phyloP scores from a whole-genome alignment of 2,888 invertebrate species.

The Pilophorus perplexus region DNA sequence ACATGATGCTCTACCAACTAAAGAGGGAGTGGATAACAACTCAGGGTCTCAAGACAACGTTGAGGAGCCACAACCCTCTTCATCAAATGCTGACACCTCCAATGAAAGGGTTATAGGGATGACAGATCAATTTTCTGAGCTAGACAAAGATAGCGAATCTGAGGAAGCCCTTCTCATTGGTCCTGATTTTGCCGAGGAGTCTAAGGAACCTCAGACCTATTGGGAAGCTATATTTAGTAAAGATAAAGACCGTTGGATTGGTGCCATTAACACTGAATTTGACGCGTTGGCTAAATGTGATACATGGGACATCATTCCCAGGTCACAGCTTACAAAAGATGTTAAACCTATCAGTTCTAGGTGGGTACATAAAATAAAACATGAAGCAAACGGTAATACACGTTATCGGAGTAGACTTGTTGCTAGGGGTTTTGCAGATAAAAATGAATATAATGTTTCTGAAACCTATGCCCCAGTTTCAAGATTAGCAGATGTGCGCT shows the following conservation, averaged over 20 bases:
- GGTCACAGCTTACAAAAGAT: not conserved
- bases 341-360: not conserved
- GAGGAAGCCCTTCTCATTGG: too few relatives aligned
- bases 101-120: not conserved
- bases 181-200: too few relatives aligned
- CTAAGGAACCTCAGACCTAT: not conserved
- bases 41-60: not conserved
- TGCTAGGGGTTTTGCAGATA: slow-evolving; percentile 13
- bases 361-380: slow-evolving; percentile 11
- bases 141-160: not conserved
- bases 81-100: not conserved
- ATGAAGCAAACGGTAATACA: not conserved
- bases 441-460: not conserved
- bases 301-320: not conserved
- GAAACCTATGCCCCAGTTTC: slow-evolving; percentile 15
- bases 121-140: not conserved
- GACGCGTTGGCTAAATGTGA: not conserved
- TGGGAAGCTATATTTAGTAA: not conserved
- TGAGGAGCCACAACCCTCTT: not conserved
- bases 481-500: not conserved
- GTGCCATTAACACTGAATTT: not conserved
- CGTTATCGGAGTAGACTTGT: slow-evolving; percentile 6
- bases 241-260: not conserved
- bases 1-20: too few relatives aligned
- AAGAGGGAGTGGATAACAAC: not conserved